Evolutionary conservation across 2,888 invertebrate species (phyloP).

Genomic region (Bombylius major): DNA sequence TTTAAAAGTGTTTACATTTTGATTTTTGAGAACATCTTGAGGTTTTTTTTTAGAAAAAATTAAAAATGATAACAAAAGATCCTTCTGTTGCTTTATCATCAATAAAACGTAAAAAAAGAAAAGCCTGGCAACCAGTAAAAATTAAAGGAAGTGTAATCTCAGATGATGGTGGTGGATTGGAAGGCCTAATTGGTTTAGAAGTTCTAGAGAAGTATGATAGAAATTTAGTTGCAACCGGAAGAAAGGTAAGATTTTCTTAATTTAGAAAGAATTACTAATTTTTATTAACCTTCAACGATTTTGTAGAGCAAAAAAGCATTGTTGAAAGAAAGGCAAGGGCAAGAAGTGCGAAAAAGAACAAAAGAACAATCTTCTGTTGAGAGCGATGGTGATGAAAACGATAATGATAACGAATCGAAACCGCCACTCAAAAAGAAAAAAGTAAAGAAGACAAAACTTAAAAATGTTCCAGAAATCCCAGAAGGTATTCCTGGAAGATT

Average conservation of each 20-base stretch:
- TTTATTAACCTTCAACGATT: background rate
- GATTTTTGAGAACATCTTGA: too few species aligned
- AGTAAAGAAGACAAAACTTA: constrained; percentile 12
- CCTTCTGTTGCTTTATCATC: background rate
- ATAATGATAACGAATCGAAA: background rate
- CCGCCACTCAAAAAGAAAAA: constrained; percentile 12
- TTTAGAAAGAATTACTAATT: too few species aligned
- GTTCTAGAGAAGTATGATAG: constrained; percentile 57
- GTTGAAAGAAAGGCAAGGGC: constrained; percentile 15
- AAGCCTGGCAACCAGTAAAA: constrained; percentile 50
- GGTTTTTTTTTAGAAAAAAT: too few species aligned
- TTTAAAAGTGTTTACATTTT: too few species aligned
- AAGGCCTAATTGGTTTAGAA: constrained; percentile 64
- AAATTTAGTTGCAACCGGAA: constrained; percentile 31
- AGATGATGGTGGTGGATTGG: constrained; percentile 40
- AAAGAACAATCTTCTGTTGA: constrained; percentile 12
- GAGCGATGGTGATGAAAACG: constrained; percentile 13
- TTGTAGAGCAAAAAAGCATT: constrained; percentile 20
- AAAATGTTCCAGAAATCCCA: too few species aligned
- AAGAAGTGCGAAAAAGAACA: constrained; percentile 6
- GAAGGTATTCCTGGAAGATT: constrained; percentile 16
- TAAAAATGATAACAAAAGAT: background rate
- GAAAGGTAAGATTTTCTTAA: constrained; percentile 30
- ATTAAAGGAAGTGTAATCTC: constrained; percentile 44
- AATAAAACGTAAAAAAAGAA: constrained; percentile 4